Conservation (phyloP, 2,888 invertebrate species). For the Koerneria pararmatus region DNA sequence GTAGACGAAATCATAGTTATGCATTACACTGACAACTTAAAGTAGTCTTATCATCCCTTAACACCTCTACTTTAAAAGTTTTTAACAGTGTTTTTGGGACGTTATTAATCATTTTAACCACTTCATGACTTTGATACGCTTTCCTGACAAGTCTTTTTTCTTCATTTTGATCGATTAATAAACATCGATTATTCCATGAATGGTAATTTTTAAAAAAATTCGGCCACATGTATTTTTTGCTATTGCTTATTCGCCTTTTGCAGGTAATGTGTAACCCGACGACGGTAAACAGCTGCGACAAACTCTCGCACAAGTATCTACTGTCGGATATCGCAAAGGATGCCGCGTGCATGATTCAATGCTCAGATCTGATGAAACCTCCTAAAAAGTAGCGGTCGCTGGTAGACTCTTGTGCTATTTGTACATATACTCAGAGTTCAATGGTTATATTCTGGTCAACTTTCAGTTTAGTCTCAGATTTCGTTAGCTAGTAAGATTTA, state of each 20-base stretch:
- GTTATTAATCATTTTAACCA: background rate
- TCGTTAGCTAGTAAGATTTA: too few relatives aligned
- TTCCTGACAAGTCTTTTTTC: background rate
- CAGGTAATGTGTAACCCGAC: conserved; percentile 56
- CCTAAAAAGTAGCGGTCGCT: too few relatives aligned
- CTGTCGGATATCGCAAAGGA: conserved; percentile 51
- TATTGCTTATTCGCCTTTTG: too few relatives aligned
- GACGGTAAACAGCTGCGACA: conserved; percentile 50
- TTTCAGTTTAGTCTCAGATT: too few relatives aligned
- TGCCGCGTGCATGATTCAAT: conserved; percentile 57
- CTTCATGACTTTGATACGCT: too few relatives aligned
- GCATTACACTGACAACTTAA: too few relatives aligned
- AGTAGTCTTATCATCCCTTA: too few relatives aligned
- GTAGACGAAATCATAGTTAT: too few relatives aligned
- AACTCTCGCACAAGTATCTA: conserved; percentile 53
- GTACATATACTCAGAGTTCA: too few relatives aligned
- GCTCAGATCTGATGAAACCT: conserved; percentile 52
- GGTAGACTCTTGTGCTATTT: conserved; percentile 28
- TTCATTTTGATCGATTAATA: background rate
- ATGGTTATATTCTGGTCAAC: too few relatives aligned
- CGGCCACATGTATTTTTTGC: background rate
- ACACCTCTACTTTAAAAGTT: too few relatives aligned
- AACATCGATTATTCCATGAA: conserved; percentile 2
- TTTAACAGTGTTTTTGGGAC: background rate
- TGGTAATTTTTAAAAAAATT: conserved; percentile 7